Percentiles rank a stretch among this genome's conserved stretches.
Conservation (phyloP, 2,113 vertebrate genomes). For the Eupsittula cactorum region DNA sequence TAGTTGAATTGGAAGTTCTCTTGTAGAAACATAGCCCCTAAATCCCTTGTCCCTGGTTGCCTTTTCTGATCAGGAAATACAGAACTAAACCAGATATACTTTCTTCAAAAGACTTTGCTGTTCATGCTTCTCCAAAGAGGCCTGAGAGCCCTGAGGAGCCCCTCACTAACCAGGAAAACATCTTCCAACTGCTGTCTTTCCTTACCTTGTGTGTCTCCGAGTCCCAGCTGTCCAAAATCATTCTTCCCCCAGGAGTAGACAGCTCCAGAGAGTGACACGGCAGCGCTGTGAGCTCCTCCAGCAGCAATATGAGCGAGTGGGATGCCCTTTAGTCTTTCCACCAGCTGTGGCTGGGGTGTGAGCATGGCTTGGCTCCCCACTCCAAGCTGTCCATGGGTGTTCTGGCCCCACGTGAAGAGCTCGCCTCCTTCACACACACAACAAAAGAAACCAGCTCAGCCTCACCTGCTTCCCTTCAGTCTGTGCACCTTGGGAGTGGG, state of each 20-base stretch:
- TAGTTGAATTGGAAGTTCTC: background rate
- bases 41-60: background rate
- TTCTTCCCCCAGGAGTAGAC: conserved; percentile 94
- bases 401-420: conserved; percentile 90
- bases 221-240: conserved; percentile 87
- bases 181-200: background rate
- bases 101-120: background rate
- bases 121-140: background rate
- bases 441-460: background rate
- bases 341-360: conserved; percentile 72
- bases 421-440: conserved; percentile 79
- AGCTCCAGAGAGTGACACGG: conserved; percentile 87
- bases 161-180: background rate
- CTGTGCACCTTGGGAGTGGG: background rate
- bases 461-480: background rate
- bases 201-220: conserved; percentile 85
- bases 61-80: background rate
- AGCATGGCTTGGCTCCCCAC: conserved; percentile 69
- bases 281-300: conserved; percentile 87
- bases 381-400: conserved; percentile 86
- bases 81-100: background rate
- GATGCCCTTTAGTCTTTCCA: conserved; percentile 82
- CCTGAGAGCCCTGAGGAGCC: background rate
- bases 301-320: conserved; percentile 86
- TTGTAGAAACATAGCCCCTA: background rate